phyloP scores from a whole-genome alignment of 2,888 invertebrate species.

The Strigamia maritima region DNA sequence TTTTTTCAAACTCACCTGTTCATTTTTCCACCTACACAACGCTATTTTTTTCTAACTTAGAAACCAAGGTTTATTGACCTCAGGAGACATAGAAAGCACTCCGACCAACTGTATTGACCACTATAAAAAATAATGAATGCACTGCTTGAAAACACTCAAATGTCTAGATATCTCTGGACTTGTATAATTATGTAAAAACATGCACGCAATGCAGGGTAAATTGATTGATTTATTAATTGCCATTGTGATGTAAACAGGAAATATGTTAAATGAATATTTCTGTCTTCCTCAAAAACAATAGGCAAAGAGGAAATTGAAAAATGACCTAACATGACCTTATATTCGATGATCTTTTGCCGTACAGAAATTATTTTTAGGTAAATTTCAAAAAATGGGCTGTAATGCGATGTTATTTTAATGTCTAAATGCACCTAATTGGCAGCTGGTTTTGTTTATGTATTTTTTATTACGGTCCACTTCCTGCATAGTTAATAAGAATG shows the following conservation, averaged over 20 bases:
- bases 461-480: not conserved
- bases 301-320: not conserved
- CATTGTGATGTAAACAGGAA: not conserved
- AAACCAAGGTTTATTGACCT: conserved; percentile 31
- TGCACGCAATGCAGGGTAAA: not conserved
- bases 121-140: not conserved
- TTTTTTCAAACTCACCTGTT: conserved; percentile 6
- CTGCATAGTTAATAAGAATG: not conserved
- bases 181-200: conserved; percentile 7
- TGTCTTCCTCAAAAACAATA: not conserved
- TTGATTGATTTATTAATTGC: not conserved
- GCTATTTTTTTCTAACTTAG: not conserved
- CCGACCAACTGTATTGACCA: not conserved
- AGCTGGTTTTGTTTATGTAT: not conserved
- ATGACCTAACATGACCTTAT: not conserved
- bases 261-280: not conserved
- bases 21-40: conserved; percentile 14
- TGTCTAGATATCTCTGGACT: not conserved
- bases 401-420: not conserved
- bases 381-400: not conserved
- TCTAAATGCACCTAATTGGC: not conserved
- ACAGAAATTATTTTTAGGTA: not conserved
- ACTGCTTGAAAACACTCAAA: conserved; percentile 3
- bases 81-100: not conserved
- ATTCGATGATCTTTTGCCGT: not conserved